Percentiles rank a stretch among this genome's conserved stretches.
These are phyloP conservation scores for Dasysyrphus albostriatus DNA, from an alignment of 2,888 invertebrate species.

Conservation along the genomic window DNA sequence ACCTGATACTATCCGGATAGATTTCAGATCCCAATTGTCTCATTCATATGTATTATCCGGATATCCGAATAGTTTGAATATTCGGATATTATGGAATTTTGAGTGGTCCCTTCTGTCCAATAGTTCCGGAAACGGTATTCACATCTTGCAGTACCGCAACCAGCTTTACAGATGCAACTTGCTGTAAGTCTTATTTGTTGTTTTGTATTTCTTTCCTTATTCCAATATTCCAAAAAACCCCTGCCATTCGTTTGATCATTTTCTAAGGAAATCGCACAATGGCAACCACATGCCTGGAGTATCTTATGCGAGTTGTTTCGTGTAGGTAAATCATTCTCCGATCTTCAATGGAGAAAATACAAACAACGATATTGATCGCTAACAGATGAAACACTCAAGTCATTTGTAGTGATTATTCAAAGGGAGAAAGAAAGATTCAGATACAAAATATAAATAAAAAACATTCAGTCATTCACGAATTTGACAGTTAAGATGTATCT, in stretches of 20 bases:
- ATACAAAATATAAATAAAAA: conserved; percentile 14
- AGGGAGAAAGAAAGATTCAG: conserved; percentile 34
- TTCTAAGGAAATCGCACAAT: neutral
- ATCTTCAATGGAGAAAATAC: conserved; percentile 41
- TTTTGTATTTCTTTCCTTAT: too few species aligned
- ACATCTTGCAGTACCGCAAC: too few species aligned
- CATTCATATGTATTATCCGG: too few species aligned
- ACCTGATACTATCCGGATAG: too few species aligned
- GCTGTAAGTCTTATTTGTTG: too few species aligned
- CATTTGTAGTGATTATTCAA: conserved; percentile 72
- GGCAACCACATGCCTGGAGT: neutral
- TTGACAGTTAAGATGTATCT: conserved; percentile 62
- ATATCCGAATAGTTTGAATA: too few species aligned
- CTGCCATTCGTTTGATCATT: neutral
- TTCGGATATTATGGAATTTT: too few species aligned
- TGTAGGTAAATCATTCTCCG: conserved; percentile 51
- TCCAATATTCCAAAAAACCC: neutral
- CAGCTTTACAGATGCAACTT: too few species aligned
- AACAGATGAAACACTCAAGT: conserved; percentile 71
- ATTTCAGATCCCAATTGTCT: too few species aligned
- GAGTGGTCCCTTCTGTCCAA: too few species aligned
- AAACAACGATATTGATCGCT: conserved; percentile 69
- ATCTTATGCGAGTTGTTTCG: conserved; percentile 6
- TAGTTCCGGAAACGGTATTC: too few species aligned
- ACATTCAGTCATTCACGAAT: conserved; percentile 51